Conservation (phyloP, 2,797 vertebrate species). For the Amphiprion clarkii region DNA sequence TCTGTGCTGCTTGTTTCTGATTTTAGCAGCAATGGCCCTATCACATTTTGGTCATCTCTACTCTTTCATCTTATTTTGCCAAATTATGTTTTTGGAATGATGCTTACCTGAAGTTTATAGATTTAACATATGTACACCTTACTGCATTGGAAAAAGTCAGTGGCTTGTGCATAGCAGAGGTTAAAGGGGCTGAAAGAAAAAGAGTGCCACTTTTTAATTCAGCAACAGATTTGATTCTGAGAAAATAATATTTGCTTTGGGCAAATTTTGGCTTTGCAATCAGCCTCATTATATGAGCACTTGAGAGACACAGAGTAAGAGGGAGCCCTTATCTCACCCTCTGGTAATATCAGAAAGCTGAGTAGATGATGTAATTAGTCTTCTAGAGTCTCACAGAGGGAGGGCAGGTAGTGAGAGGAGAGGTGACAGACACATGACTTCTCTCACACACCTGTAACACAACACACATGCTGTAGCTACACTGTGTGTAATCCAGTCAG, state of each 20-base stretch:
- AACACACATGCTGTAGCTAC: no score
- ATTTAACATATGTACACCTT: accelerated
- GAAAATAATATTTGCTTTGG: constrained; percentile 69
- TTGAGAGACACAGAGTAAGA: constrained; percentile 14
- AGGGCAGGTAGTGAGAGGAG: constrained; percentile 32
- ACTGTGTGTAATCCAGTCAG: background rate
- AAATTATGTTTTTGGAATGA: no score
- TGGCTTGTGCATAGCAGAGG: background rate
- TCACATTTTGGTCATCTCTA: no score
- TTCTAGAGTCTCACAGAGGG: constrained; percentile 18
- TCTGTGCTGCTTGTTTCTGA: no score
- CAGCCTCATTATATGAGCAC: constrained; percentile 57
- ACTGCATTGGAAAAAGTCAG: background rate
- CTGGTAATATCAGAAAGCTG: constrained; percentile 43
- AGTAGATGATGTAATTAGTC: constrained; percentile 61
- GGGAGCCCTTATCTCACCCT: constrained; percentile 29
- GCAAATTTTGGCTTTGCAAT: constrained; percentile 56
- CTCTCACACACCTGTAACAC: background rate
- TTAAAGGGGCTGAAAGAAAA: background rate
- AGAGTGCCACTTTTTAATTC: constrained; percentile 56
- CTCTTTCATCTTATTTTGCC: no score
- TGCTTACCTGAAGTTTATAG: background rate
- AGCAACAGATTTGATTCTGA: constrained; percentile 47
- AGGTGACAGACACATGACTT: constrained; percentile 16
- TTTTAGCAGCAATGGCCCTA: no score